Evolutionary conservation across 92 coral and sea anemone species (phyloP).

Genomic region (Porites evermanni): DNA sequence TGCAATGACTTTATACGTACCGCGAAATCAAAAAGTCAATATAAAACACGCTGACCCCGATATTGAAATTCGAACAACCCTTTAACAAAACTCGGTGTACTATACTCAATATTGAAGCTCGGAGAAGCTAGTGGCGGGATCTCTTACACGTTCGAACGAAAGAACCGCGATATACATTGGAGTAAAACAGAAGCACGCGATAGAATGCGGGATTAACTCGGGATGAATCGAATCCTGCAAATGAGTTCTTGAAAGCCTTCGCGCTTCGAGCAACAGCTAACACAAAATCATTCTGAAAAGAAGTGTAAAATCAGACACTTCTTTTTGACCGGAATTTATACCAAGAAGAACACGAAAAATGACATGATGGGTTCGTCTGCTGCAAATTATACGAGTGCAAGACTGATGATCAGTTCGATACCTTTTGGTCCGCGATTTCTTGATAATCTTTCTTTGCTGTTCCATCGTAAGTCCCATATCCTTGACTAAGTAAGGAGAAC

Average conservation of each 20-base stretch:
- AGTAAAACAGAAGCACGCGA: background rate
- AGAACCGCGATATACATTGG: background rate
- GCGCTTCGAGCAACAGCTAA: background rate
- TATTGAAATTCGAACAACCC: background rate
- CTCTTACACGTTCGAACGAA: background rate
- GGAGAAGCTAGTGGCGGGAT: background rate
- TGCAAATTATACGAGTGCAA: background rate
- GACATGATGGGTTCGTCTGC: background rate
- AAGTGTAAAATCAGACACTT: background rate
- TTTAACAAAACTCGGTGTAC: background rate
- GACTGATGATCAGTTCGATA: background rate
- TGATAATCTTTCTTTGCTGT: slow-evolving; percentile 88
- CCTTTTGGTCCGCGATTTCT: slow-evolving; percentile 63
- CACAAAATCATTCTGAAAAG: background rate
- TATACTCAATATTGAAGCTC: background rate
- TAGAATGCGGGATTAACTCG: background rate
- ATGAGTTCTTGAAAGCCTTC: background rate
- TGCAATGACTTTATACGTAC: background rate
- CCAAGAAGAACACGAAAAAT: background rate
- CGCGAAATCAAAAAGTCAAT: background rate
- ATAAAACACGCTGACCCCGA: background rate
- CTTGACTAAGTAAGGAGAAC: slow-evolving; percentile 93
- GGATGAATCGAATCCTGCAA: background rate
- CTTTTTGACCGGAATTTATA: too few species aligned
- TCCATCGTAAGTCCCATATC: slow-evolving; percentile 98